phyloP scores from a whole-genome alignment of 2,113 vertebrate species.

The Myotis yumanensis region DNA sequence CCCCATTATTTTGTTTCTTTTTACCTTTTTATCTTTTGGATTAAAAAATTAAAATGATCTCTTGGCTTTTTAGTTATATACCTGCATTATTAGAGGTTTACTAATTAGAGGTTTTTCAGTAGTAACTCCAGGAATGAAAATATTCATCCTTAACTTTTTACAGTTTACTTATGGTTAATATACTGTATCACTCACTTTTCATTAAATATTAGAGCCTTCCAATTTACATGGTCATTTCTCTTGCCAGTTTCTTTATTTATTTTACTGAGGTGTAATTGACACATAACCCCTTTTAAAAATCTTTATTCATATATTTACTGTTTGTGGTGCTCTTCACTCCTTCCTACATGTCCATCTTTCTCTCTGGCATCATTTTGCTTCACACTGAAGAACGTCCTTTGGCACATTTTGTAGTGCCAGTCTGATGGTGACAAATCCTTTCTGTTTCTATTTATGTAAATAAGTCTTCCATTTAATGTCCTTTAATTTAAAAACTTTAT shows the following conservation, averaged over 20 bases:
- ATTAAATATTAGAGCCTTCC: neutral
- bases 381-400: neutral
- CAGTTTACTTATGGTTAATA: neutral
- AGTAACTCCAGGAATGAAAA: neutral
- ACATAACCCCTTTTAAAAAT: neutral
- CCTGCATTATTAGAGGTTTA: neutral
- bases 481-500: neutral
- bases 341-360: neutral
- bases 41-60: neutral
- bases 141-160: neutral
- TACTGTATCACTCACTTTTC: neutral
- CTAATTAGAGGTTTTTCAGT: neutral
- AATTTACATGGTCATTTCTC: neutral
- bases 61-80: neutral
- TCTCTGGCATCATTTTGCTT: neutral
- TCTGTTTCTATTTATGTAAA: neutral
- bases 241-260: neutral
- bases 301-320: neutral
- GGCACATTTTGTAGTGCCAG: neutral
- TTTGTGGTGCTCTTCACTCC: neutral
- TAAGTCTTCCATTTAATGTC: neutral
- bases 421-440: neutral
- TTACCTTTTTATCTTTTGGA: neutral
- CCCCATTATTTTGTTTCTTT: neutral
- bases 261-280: neutral